Conservation (phyloP, 1,140 invertebrate genomes). For the Globodera rostochiensis region DNA sequence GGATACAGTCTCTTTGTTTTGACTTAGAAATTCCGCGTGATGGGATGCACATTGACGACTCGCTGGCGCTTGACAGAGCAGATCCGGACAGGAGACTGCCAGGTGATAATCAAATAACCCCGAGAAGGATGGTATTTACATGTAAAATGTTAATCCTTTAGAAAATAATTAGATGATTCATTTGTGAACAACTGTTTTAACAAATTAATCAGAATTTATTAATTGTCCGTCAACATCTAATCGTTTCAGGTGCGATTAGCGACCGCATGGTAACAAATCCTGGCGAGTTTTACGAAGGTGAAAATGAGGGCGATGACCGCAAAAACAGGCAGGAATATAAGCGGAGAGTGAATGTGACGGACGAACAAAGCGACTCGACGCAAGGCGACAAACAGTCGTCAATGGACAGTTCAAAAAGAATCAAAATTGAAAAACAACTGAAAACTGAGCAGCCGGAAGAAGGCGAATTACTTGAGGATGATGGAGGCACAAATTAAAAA, state of each 20-base stretch:
- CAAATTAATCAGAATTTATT: conserved; percentile 30
- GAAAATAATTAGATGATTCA: background rate
- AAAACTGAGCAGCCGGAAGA: background rate
- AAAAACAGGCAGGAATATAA: conserved; percentile 41
- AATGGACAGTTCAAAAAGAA: background rate
- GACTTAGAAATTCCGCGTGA: conserved; percentile 82
- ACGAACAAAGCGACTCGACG: background rate
- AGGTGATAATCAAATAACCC: conserved; percentile 43
- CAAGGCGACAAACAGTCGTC: background rate
- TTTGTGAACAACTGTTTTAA: conserved; percentile 15
- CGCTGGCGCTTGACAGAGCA: conserved; percentile 43
- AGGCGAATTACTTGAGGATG: background rate
- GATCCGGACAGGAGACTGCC: conserved; percentile 58
- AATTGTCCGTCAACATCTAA: background rate
- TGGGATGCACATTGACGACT: conserved; percentile 68
- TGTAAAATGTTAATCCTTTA: conserved; percentile 18
- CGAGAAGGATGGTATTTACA: too few relatives aligned
- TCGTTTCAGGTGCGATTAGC: conserved; percentile 75
- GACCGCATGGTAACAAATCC: conserved; percentile 93
- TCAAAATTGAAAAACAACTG: conserved; percentile 4
- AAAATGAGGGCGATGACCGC: conserved; percentile 67
- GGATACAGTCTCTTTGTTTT: background rate
- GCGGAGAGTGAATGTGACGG: conserved; percentile 2
- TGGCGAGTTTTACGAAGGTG: conserved; percentile 94
- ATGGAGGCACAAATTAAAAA: background rate